Percentiles rank a stretch among this genome's conserved stretches.
These are phyloP conservation scores for Drosophila multiciliata DNA, from an alignment of 2,888 invertebrate species.

Conservation along the genomic window DNA sequence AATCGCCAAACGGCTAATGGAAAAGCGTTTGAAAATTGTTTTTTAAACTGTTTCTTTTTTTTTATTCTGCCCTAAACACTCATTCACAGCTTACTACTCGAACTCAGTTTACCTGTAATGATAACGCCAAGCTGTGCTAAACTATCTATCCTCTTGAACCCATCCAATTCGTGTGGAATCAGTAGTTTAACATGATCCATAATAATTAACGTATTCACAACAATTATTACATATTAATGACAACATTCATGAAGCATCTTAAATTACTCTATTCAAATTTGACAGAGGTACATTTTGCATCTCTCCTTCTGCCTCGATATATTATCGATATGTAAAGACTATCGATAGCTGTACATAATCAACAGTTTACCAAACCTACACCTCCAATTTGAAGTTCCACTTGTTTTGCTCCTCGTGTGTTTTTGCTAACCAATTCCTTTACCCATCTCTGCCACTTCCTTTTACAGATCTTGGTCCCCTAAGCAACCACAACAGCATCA, in stretches of 20 bases:
- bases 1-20: constrained; percentile 44
- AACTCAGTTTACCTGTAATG: constrained; percentile 62
- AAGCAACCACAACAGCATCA: constrained; percentile 59
- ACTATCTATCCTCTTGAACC: constrained; percentile 18
- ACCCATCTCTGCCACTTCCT: constrained; percentile 34
- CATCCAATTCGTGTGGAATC: constrained; percentile 21
- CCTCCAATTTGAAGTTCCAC: constrained; percentile 21
- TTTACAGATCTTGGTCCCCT: constrained; percentile 76
- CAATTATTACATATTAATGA: not conserved
- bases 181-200: not conserved
- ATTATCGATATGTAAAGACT: not conserved
- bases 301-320: not conserved
- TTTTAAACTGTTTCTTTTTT: constrained; percentile 31
- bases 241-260: too few relatives aligned
- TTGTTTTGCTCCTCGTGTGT: constrained; percentile 49
- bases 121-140: constrained; percentile 1
- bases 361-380: not conserved
- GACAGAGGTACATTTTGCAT: not conserved
- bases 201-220: not conserved
- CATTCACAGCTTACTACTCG: constrained; percentile 62
- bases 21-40: constrained; percentile 39
- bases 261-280: not conserved
- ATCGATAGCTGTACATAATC: not conserved
- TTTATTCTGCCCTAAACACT: constrained; percentile 27
- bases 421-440: constrained; percentile 59